These are phyloP conservation scores for Pavo muticus DNA, from an alignment of 2,113 vertebrate genomes.

Conservation along the genomic window DNA sequence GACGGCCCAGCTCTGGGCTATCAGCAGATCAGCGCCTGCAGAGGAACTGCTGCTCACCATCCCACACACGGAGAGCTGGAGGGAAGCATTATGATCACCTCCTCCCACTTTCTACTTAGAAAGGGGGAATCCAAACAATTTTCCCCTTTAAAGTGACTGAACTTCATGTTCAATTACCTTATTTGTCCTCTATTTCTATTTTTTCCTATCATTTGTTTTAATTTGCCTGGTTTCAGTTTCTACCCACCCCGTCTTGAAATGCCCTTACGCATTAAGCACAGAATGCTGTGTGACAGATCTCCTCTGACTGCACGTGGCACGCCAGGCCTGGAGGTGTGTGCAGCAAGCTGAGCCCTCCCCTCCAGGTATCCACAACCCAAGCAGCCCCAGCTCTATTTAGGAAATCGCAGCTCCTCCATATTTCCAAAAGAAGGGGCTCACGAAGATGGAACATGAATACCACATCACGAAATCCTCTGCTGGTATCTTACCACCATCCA, in stretches of 20 bases:
- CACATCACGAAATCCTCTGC: background rate
- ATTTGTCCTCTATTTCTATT: background rate
- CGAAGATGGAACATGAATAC: background rate
- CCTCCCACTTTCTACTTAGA: background rate
- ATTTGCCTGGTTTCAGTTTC: background rate
- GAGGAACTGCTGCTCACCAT: background rate
- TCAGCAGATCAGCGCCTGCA: background rate
- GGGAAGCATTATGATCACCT: slow-evolving; percentile 1
- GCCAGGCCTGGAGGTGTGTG: background rate
- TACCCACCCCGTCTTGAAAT: background rate
- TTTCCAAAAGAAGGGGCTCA: background rate
- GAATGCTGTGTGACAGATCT: background rate
- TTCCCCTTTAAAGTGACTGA: background rate
- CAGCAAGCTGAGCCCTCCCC: background rate
- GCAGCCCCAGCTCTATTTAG: background rate
- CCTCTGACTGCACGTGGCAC: background rate
- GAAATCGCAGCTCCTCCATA: background rate
- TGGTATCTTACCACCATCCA: background rate
- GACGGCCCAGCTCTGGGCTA: background rate
- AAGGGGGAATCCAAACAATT: slow-evolving; percentile 32
- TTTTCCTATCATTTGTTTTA: background rate
- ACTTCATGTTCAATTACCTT: background rate
- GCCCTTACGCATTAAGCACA: background rate
- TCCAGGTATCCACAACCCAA: background rate
- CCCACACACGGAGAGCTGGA: slow-evolving; percentile 11